Percentiles rank a stretch among this genome's conserved stretches.
Evolutionary conservation across 1,140 invertebrate species (phyloP).

Genomic region (Doryteuthis pealeii): DNA sequence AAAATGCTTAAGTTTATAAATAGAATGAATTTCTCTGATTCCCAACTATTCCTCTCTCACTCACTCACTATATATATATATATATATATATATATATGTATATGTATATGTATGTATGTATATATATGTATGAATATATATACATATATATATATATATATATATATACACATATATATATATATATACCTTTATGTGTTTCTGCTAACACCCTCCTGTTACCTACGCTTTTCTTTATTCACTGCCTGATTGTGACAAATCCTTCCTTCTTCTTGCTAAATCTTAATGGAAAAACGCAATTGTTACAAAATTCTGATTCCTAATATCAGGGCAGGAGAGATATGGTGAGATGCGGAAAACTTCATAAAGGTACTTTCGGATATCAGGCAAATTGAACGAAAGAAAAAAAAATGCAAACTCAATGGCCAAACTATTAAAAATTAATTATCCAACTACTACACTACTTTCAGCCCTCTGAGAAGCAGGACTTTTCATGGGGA

Average conservation of each 20-base stretch:
- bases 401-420: too few species aligned
- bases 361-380: slow-evolving; percentile 10
- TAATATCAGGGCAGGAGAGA: slow-evolving; percentile 2
- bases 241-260: not conserved
- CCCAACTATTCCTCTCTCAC: too few species aligned
- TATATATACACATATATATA: not conserved
- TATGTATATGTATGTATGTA: not conserved
- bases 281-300: too few species aligned
- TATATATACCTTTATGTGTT: slow-evolving; percentile 15
- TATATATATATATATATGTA: not conserved
- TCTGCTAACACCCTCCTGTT: slow-evolving; percentile 18
- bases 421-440: not conserved
- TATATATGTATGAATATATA: too few species aligned
- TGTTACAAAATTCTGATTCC: not conserved
- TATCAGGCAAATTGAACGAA: not conserved
- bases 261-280: too few species aligned
- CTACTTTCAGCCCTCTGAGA: slow-evolving; percentile 37
- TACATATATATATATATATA: not conserved
- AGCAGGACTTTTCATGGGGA: slow-evolving; percentile 46
- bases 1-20: too few species aligned
- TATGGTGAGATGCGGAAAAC: slow-evolving; percentile 3
- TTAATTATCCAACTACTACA: slow-evolving; percentile 3
- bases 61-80: too few species aligned
- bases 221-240: not conserved
- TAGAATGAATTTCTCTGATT: too few species aligned